Base-by-base conservation (phyloP, 2,888 invertebrate genomes). In the Cryptophagus acutangulus region DNA sequence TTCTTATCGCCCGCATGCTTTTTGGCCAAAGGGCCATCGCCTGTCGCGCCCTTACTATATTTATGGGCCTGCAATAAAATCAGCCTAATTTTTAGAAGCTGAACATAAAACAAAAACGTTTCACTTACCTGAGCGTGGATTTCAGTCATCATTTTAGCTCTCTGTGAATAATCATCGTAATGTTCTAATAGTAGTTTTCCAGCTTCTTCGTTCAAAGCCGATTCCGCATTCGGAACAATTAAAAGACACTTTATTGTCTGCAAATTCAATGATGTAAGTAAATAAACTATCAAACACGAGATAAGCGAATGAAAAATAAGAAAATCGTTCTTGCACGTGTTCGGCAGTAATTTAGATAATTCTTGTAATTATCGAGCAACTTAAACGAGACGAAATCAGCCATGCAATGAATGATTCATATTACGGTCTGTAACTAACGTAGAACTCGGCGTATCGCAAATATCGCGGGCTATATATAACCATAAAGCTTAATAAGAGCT, bases 171-270 rank as follows among this genome's bases (percentile, higher is more conserved):
- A 70, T 89, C 90, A 67, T 90, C 88, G 70, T 96, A 96, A 62
- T 84, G 84, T 72, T 93, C 93, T 57, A 92, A 75, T 52, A 96
- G 74, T 67, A 96, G 75, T 72, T 91, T 92, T 12, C 94, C 95
- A 40, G 95, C 95, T 72, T 95, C 95, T 67, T 94, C 95, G 70
- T 96, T 96, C 56, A 96, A 78, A 55, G 95, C 95, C 41, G 94
- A 95, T 72, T 96, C 95, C 3, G 94, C 84, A 78, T 96, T 96
- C 65, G 95, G 95, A 66, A 92, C 92, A 71, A 96, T 95, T 54
- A 96, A 78, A 66, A 96, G 79, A 76, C 95, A 95, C 75, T 90
- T 90, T 46, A 96, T 82, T 46, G 94, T 89, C 84, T 85, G 65
- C 42, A 64, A 69, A 67, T 17, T 14, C 12, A 5, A 2, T 31